A percentile compares a stretch with the other conserved stretches of the same genome.
Evolutionary conservation across 2,797 vertebrate genomes (phyloP).

Genomic region (Numenius phaeopus): DNA sequence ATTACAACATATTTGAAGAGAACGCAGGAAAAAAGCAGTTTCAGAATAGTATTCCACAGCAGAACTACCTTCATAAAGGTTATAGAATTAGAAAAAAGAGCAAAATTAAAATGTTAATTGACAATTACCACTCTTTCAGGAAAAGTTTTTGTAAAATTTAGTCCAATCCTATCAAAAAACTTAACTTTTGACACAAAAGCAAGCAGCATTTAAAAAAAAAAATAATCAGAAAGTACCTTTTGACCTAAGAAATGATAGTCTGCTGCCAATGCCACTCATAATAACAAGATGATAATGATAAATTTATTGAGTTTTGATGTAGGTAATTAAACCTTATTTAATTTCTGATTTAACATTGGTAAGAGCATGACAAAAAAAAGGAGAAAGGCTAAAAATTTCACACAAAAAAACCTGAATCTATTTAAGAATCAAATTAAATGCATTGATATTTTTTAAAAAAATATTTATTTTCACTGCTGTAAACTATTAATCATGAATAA

Average conservation of each 20-base stretch:
- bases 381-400: neutral
- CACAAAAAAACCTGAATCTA: neutral
- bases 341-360: neutral
- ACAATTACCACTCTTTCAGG: neutral
- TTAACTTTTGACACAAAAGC: neutral
- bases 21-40: neutral
- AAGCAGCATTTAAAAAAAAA: neutral
- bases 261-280: neutral
- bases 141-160: neutral
- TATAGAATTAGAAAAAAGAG: neutral
- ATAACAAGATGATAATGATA: neutral
- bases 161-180: neutral
- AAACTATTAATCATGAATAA: neutral
- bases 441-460: neutral
- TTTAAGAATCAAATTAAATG: neutral
- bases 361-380: rapidly evolving
- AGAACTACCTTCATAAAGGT: neutral
- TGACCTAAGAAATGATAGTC: neutral
- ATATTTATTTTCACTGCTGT: neutral
- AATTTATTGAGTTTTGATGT: neutral
- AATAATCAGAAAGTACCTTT: neutral
- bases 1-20: neutral
- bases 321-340: neutral
- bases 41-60: neutral
- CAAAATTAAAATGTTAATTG: neutral